Conservation (phyloP, 1,140 invertebrate genomes). For the Archivesica marissinica region DNA sequence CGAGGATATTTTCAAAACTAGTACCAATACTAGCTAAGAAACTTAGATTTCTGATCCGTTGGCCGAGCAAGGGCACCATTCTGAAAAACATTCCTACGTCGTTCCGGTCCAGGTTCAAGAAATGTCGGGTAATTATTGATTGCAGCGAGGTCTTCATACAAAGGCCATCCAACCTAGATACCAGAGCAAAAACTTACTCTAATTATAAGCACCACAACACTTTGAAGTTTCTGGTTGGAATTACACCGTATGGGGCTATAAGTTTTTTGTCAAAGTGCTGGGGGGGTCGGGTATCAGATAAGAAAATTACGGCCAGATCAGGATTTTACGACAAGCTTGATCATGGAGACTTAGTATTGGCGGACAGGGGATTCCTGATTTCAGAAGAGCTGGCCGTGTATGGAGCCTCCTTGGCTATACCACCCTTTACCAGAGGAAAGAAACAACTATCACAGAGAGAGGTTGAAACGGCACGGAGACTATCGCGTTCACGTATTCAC, state of each 20-base stretch:
- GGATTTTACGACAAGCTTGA: slow-evolving; percentile 67
- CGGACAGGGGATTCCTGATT: slow-evolving; percentile 35
- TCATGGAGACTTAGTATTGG: slow-evolving; percentile 11
- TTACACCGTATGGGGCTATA: slow-evolving; percentile 82
- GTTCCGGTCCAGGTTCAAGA: not conserved
- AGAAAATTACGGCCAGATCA: slow-evolving; percentile 77
- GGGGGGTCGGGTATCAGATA: slow-evolving; percentile 81
- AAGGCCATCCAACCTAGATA: slow-evolving; percentile 36
- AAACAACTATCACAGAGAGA: slow-evolving; percentile 9
- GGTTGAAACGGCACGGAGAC: not conserved
- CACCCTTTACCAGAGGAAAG: slow-evolving; percentile 21
- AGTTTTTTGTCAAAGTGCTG: slow-evolving; percentile 81
- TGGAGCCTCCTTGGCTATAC: slow-evolving; percentile 4
- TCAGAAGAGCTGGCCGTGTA: not conserved
- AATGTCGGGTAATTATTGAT: slow-evolving; percentile 43
- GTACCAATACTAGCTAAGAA: slow-evolving; percentile 3
- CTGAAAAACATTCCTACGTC: not conserved
- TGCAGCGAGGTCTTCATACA: slow-evolving; percentile 50
- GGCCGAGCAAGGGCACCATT: slow-evolving; percentile 10
- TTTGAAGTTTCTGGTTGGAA: slow-evolving; percentile 81
- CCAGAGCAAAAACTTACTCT: slow-evolving; percentile 59
- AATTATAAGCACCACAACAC: slow-evolving; percentile 82
- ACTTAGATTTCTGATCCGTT: slow-evolving; percentile 7
- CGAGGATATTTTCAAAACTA: not conserved
- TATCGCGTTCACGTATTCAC: slow-evolving; percentile 26